Evolutionary conservation across 2,797 vertebrate genomes (phyloP).

Genomic region (Ara ararauna): DNA sequence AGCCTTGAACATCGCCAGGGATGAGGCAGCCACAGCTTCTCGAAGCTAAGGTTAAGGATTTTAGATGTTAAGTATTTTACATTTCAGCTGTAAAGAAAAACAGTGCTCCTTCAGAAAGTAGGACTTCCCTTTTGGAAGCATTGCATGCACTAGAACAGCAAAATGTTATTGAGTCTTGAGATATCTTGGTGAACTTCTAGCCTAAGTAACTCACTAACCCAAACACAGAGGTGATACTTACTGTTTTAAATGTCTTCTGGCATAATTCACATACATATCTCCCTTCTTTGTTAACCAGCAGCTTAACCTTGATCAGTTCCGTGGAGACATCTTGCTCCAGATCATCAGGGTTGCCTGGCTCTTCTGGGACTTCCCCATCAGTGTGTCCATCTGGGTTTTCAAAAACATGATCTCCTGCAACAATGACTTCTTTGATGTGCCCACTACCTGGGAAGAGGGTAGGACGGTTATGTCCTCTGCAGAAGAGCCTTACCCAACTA

Average conservation of each 20-base stretch:
- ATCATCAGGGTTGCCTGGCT: conserved; percentile 33
- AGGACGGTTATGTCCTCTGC: background rate
- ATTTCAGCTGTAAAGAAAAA: background rate
- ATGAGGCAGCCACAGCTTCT: background rate
- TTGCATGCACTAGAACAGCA: background rate
- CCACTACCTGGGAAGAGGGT: conserved; percentile 69
- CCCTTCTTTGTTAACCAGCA: conserved; percentile 88
- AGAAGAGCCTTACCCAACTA: background rate
- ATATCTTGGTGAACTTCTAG: background rate
- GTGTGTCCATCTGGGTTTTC: conserved; percentile 48
- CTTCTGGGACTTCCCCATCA: conserved; percentile 59
- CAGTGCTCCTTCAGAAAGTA: background rate
- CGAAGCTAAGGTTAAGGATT: background rate
- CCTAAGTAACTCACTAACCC: background rate
- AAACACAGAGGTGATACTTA: conserved; percentile 43
- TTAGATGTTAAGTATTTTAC: background rate
- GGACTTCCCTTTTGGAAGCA: background rate
- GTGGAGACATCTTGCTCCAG: conserved; percentile 58
- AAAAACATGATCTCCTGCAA: conserved; percentile 69
- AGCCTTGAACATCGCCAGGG: background rate
- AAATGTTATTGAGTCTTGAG: rapidly evolving
- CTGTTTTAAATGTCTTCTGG: conserved; percentile 97
- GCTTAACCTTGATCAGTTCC: conserved; percentile 79
- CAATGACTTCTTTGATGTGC: conserved; percentile 79
- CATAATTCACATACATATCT: conserved; percentile 90